These are phyloP conservation scores for Chamaetylas fuelleborni DNA, from an alignment of 2,113 vertebrate species.

Conservation along the genomic window DNA sequence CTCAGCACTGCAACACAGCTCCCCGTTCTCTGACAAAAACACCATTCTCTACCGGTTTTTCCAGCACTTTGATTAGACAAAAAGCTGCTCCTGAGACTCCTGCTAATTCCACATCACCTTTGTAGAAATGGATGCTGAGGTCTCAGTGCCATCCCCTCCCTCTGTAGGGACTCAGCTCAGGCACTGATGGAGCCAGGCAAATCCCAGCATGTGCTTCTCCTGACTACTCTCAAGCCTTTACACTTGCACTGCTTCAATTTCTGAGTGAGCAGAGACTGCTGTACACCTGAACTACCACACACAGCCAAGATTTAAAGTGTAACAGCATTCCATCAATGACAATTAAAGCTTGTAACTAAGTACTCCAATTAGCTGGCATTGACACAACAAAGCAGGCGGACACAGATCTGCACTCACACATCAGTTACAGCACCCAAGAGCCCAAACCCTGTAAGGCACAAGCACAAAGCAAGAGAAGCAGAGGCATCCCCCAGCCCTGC, in stretches of 20 bases:
- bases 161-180: fast-evolving
- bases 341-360: neutral
- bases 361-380: neutral
- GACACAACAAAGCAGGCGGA: neutral
- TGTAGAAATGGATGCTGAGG: neutral
- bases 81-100: neutral
- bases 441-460: neutral
- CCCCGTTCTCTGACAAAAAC: neutral
- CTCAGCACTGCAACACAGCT: neutral
- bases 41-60: neutral
- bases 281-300: fast-evolving
- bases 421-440: fast-evolving
- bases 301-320: neutral
- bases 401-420: too few species aligned
- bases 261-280: neutral
- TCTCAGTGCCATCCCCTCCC: neutral
- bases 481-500: neutral
- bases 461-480: neutral
- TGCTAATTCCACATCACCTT: neutral
- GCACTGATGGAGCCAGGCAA: neutral
- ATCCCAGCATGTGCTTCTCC: neutral
- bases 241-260: neutral
- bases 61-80: neutral
- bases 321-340: neutral
- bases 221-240: neutral